Percentiles rank a stretch among this genome's conserved stretches.
These are phyloP conservation scores for Sminthurinus aureus DNA, from an alignment of 2,888 invertebrate genomes.

Conservation along the genomic window DNA sequence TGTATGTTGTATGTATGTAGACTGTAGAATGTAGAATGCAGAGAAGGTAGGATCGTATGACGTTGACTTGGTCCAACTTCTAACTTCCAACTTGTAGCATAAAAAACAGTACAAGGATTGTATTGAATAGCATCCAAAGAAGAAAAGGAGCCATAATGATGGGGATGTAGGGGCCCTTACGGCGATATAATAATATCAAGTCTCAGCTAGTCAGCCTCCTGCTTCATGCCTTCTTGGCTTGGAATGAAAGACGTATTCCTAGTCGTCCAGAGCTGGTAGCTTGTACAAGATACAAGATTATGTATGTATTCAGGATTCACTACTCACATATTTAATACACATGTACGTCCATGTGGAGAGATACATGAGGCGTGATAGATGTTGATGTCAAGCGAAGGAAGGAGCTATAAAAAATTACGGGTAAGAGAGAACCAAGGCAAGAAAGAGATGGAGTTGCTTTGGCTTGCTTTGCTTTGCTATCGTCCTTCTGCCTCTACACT, in stretches of 20 bases:
- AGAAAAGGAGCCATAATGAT: conserved; percentile 31
- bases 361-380: conserved; percentile 56
- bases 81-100: not conserved
- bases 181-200: conserved; percentile 41
- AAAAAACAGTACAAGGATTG: not conserved
- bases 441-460: conserved; percentile 1
- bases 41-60: not conserved
- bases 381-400: conserved; percentile 51
- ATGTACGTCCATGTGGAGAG: not conserved
- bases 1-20: no score
- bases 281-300: not conserved
- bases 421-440: not conserved
- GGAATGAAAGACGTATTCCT: not conserved
- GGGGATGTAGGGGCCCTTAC: conserved; percentile 52
- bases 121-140: not conserved
- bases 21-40: no score
- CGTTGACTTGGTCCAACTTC: not conserved
- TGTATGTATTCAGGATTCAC: not conserved
- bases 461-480: not conserved
- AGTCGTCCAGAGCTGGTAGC: not conserved
- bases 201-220: not conserved
- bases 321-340: no score
- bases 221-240: conserved; percentile 4
- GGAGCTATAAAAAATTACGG: conserved; percentile 35
- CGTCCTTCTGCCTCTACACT: not conserved